Conservation (phyloP, 2,113 vertebrate genomes). For the Oreamnos americanus region DNA sequence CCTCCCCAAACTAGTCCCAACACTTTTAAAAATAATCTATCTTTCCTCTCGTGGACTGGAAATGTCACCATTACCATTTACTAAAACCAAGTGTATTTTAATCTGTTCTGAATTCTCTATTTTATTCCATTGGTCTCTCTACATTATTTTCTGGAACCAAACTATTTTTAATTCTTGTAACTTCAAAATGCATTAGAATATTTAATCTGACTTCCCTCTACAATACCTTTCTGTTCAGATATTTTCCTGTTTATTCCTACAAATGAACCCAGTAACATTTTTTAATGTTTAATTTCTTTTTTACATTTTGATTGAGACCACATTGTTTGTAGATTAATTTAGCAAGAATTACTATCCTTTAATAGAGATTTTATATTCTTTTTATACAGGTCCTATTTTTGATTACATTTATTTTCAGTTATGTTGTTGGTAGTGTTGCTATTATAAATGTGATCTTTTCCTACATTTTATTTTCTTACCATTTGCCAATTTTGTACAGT, state of each 20-base stretch:
- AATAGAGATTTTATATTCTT: background rate
- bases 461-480: background rate
- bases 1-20: background rate
- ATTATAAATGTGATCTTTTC: background rate
- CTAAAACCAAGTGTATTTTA: background rate
- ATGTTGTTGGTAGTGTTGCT: background rate
- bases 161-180: background rate
- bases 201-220: background rate
- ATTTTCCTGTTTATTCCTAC: conserved; percentile 23
- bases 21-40: background rate
- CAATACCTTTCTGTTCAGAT: background rate
- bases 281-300: background rate
- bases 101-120: background rate
- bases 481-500: background rate
- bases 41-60: background rate
- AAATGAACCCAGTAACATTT: background rate
- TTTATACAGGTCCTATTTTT: background rate
- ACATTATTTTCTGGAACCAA: background rate
- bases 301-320: background rate
- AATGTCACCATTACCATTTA: conserved; percentile 20
- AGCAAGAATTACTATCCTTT: background rate
- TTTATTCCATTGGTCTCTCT: conserved; percentile 7
- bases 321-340: background rate
- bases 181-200: conserved; percentile 1
- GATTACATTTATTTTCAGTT: conserved; percentile 9